These are phyloP conservation scores for Labeo rohita DNA, from an alignment of 2,113 vertebrate genomes.

Conservation along the genomic window DNA sequence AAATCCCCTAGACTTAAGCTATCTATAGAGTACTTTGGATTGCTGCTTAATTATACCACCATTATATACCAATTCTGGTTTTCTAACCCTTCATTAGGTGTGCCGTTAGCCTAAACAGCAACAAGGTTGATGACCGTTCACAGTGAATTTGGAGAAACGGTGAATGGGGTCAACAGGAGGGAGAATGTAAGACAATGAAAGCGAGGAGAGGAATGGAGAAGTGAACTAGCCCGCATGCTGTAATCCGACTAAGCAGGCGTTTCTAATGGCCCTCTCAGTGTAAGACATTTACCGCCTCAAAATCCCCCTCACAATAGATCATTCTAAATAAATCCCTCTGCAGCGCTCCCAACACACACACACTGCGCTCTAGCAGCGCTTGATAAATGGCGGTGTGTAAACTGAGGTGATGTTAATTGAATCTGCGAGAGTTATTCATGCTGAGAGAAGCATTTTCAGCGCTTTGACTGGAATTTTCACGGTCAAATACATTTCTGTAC, in stretches of 20 bases:
- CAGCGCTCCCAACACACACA: not conserved
- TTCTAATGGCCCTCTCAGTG: conserved; percentile 40
- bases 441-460: conserved; percentile 48
- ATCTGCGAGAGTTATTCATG: conserved; percentile 50
- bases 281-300: conserved; percentile 32
- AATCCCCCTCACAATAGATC: conserved; percentile 43
- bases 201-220: not conserved
- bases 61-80: not conserved
- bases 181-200: conserved; percentile 7
- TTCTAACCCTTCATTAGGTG: not conserved
- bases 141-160: not conserved
- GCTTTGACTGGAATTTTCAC: conserved; percentile 31
- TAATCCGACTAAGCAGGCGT: conserved; percentile 31
- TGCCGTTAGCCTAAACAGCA: not conserved
- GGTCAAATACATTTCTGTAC: conserved; percentile 19
- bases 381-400: conserved; percentile 55
- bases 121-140: not conserved
- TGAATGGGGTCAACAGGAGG: not conserved
- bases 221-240: not conserved
- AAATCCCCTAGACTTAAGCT: not conserved
- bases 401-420: conserved; percentile 55
- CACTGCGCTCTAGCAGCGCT: not conserved
- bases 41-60: not conserved
- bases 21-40: not conserved
- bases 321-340: conserved; percentile 46